These are phyloP conservation scores for Parotocinclus haroldoi DNA, from an alignment of 2,797 vertebrate genomes.

Conservation along the genomic window DNA sequence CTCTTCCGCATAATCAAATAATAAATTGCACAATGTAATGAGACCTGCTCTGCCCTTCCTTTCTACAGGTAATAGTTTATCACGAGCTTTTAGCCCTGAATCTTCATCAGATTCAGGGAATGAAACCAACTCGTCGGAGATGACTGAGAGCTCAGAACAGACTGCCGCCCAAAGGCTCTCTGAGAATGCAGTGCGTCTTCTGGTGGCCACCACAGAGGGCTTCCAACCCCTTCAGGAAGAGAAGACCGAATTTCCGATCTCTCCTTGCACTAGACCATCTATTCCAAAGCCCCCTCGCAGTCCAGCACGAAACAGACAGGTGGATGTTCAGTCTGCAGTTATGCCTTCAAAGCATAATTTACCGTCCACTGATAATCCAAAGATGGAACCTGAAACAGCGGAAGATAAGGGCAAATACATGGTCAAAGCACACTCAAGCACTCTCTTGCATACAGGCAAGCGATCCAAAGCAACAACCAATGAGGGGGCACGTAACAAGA, in stretches of 20 bases:
- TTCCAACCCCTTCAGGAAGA: constrained; percentile 84
- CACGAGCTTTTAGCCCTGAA: constrained; percentile 96
- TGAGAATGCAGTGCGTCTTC: constrained; percentile 85
- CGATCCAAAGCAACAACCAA: constrained; percentile 72
- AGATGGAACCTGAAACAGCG: constrained; percentile 98
- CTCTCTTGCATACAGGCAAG: constrained; percentile 54
- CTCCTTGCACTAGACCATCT: constrained; percentile 61
- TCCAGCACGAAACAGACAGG: constrained; percentile 62
- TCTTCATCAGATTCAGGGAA: constrained; percentile 99
- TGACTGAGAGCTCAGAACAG: constrained; percentile 98
- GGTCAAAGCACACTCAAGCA: constrained; percentile 74
- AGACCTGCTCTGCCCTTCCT: constrained; percentile 74
- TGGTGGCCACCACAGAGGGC: constrained; percentile 82
- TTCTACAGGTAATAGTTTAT: constrained; percentile 93
- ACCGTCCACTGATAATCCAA: constrained; percentile 86
- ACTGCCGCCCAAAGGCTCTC: constrained; percentile 89
- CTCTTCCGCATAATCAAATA: too few species aligned
- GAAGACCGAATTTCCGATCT: constrained; percentile 80
- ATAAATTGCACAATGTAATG: constrained; percentile 51
- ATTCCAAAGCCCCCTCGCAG: constrained; percentile 66
- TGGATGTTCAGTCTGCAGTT: constrained; percentile 80
- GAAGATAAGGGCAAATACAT: constrained; percentile 95
- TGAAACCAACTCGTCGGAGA: constrained; percentile 99
- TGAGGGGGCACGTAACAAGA: constrained; percentile 79
- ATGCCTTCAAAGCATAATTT: constrained; percentile 64